These are phyloP conservation scores for Drosophila borborema DNA, from an alignment of 2,888 invertebrate genomes.

Conservation along the genomic window DNA sequence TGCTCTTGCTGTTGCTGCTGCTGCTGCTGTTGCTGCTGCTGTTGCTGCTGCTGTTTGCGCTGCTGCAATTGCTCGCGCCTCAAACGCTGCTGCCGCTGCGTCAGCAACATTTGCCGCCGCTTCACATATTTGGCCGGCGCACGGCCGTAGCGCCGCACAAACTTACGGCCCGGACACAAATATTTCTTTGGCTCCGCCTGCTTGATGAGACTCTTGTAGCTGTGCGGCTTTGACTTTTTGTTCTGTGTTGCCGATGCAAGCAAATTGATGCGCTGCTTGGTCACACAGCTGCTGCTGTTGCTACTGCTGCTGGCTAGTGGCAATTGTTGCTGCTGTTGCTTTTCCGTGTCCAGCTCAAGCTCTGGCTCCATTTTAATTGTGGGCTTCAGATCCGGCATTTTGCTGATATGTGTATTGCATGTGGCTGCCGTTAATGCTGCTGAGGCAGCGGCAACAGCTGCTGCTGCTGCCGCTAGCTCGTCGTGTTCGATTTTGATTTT, in stretches of 20 bases:
- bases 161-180: slow-evolving; percentile 82
- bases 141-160: slow-evolving; percentile 80
- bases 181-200: slow-evolving; percentile 84
- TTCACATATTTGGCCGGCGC: slow-evolving; percentile 72
- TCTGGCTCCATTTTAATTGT: slow-evolving; percentile 83
- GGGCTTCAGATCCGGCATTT: slow-evolving; percentile 79
- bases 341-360: slow-evolving; percentile 25
- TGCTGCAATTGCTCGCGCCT: slow-evolving; percentile 72
- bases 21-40: slow-evolving; percentile 20
- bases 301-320: not conserved
- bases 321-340: slow-evolving; percentile 17
- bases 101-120: slow-evolving; percentile 81
- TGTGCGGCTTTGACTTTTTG: slow-evolving; percentile 83
- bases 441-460: slow-evolving; percentile 25
- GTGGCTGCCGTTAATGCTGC: slow-evolving; percentile 33
- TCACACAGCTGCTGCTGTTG: slow-evolving; percentile 11
- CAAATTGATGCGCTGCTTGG: slow-evolving; percentile 79
- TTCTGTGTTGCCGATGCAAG: slow-evolving; percentile 67
- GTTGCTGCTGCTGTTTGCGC: slow-evolving; percentile 66
- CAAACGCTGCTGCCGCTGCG: slow-evolving; percentile 81
- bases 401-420: slow-evolving; percentile 66
- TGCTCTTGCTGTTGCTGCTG: slow-evolving; percentile 44
- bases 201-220: slow-evolving; percentile 85
- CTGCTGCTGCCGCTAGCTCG: slow-evolving; percentile 34
- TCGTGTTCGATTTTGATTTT: slow-evolving; percentile 85